A percentile compares a stretch with the other conserved stretches of the same genome.
These are phyloP conservation scores for Colistium nudipinnis DNA, from an alignment of 2,113 vertebrate species.

Conservation along the genomic window DNA sequence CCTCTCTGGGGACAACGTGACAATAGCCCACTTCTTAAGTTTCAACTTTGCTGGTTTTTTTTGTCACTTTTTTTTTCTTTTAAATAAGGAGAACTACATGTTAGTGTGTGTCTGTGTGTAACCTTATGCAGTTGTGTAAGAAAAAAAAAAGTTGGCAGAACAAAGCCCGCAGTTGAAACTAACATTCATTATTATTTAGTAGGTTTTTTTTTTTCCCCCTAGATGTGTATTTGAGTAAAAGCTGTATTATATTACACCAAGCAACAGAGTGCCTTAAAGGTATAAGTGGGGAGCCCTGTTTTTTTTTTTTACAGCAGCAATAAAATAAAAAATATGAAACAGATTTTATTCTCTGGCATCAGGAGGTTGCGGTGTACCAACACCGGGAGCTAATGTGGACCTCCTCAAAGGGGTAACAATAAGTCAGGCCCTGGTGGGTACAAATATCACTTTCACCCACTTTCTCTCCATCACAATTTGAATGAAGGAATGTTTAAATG, in stretches of 20 bases:
- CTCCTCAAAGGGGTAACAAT: neutral
- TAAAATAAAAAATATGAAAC: neutral
- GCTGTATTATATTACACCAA: too few relatives aligned
- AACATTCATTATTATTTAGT: neutral
- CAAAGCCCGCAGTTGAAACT: neutral
- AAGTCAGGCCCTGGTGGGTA: neutral
- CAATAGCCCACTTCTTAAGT: constrained; percentile 59
- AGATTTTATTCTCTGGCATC: neutral
- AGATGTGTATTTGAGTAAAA: neutral
- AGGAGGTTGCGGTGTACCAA: neutral
- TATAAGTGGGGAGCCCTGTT: neutral
- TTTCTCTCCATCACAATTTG: too few relatives aligned
- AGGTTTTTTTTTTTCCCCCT: neutral
- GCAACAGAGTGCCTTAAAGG: too few relatives aligned
- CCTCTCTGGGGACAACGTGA: constrained; percentile 55
- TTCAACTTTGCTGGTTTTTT: constrained; percentile 48
- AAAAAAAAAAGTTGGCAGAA: neutral
- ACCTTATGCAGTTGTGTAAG: neutral
- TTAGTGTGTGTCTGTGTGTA: constrained; percentile 1
- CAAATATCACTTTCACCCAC: neutral
- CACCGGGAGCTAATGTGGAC: neutral
- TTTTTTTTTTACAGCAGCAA: neutral
- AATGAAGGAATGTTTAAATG: too few relatives aligned
- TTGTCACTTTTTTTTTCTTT: constrained; percentile 7
- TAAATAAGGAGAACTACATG: constrained; percentile 24